Conservation (phyloP, 2,888 invertebrate genomes). For the Amphipoea oculea region DNA sequence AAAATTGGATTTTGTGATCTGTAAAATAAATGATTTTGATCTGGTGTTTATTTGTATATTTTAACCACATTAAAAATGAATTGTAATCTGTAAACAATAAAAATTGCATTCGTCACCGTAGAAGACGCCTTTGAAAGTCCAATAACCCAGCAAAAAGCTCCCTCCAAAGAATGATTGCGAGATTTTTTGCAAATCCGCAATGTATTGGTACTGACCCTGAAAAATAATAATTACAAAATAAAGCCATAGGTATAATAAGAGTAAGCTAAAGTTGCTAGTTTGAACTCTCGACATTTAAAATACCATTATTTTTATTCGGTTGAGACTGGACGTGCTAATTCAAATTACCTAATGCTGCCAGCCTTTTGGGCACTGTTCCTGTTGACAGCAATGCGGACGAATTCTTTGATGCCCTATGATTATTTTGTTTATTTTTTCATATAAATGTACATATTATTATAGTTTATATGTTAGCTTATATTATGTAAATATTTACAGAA, state of each 20-base stretch:
- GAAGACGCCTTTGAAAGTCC: conserved; percentile 24
- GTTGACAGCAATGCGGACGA: no score
- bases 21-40: no score
- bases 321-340: background rate
- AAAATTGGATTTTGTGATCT: no score
- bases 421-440: no score
- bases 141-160: conserved; percentile 25
- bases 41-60: background rate
- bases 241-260: background rate
- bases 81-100: conserved; percentile 16
- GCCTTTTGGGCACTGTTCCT: no score
- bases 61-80: background rate
- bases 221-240: no score
- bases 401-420: no score
- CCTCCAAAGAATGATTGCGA: conserved; percentile 18
- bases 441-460: no score
- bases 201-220: conserved; percentile 21
- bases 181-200: conserved; percentile 16
- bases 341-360: background rate
- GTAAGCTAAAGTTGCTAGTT: background rate
- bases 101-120: conserved; percentile 35
- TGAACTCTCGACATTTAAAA: background rate
- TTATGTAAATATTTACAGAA: no score
- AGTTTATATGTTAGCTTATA: no score
- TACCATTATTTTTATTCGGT: background rate